Percentiles rank a stretch among this genome's conserved stretches.
These are phyloP conservation scores for Ramphastos sulfuratus DNA, from an alignment of 2,113 vertebrate genomes.

Conservation along the genomic window DNA sequence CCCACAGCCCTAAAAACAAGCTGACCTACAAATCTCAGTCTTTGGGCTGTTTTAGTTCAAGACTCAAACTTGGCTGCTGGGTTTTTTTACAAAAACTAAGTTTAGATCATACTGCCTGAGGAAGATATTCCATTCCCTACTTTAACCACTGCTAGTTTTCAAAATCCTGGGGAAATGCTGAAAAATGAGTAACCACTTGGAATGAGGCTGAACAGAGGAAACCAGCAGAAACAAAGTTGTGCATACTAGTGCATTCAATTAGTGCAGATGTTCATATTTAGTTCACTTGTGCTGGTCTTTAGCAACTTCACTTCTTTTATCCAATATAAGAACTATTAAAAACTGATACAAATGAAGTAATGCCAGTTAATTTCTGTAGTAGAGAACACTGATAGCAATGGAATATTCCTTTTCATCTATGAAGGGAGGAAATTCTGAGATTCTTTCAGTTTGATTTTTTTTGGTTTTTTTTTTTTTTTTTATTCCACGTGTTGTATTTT, in stretches of 20 bases:
- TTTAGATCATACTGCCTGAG: not conserved
- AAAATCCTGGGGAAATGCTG: not conserved
- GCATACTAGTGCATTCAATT: not conserved
- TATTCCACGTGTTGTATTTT: not conserved
- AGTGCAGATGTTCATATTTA: not conserved
- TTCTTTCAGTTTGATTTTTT: not conserved
- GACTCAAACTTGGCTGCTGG: not conserved
- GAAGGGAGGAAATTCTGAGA: not conserved
- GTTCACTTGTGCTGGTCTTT: not conserved
- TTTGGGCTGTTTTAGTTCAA: not conserved
- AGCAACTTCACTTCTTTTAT: not conserved
- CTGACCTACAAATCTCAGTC: not conserved
- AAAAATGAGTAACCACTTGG: not conserved
- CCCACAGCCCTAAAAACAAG: not conserved
- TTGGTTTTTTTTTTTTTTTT: too few species aligned
- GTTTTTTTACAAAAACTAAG: not conserved
- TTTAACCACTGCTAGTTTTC: not conserved
- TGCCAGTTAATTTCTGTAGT: not conserved
- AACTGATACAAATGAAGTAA: not conserved
- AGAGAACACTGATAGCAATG: not conserved
- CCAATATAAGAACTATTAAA: not conserved
- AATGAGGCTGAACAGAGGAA: not conserved
- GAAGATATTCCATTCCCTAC: not conserved
- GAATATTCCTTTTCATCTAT: constrained; percentile 26
- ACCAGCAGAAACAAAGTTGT: not conserved